Evolutionary conservation across 2,113 vertebrate species (phyloP).

Genomic region (Cyanoderma ruficeps): DNA sequence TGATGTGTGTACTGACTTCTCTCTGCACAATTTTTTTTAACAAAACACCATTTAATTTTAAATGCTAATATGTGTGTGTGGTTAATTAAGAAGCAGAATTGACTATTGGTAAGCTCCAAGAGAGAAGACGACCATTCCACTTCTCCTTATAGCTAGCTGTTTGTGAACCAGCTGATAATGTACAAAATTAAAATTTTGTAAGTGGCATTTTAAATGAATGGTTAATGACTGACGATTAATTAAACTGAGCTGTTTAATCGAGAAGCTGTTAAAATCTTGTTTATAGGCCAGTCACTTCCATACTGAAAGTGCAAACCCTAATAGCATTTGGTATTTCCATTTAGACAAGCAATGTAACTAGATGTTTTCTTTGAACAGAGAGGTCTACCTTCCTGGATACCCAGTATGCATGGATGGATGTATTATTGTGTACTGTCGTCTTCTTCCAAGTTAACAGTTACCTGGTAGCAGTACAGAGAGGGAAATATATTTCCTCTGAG

Average conservation of each 20-base stretch:
- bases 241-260: constrained; percentile 79
- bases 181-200: constrained; percentile 80
- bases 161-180: constrained; percentile 78
- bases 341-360: constrained; percentile 17
- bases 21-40: constrained; percentile 22
- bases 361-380: not conserved
- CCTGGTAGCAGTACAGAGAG: not conserved
- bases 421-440: not conserved
- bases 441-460: constrained; percentile 16
- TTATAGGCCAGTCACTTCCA: constrained; percentile 67
- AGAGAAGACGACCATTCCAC: constrained; percentile 59
- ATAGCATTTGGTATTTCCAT: constrained; percentile 51
- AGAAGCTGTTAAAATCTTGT: constrained; percentile 75
- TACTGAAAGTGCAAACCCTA: constrained; percentile 44
- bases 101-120: constrained; percentile 63
- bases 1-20: constrained; percentile 59
- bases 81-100: constrained; percentile 80
- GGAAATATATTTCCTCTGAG: constrained; percentile 14
- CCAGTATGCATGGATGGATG: not conserved
- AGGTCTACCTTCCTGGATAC: not conserved
- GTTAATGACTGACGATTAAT: constrained; percentile 81
- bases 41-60: constrained; percentile 71
- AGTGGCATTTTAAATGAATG: constrained; percentile 81
- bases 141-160: constrained; percentile 74
- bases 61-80: constrained; percentile 71